A percentile compares a stretch with the other conserved stretches of the same genome.
phyloP scores from a whole-genome alignment of 2,888 invertebrate genomes.

The Portevinia maculata region DNA sequence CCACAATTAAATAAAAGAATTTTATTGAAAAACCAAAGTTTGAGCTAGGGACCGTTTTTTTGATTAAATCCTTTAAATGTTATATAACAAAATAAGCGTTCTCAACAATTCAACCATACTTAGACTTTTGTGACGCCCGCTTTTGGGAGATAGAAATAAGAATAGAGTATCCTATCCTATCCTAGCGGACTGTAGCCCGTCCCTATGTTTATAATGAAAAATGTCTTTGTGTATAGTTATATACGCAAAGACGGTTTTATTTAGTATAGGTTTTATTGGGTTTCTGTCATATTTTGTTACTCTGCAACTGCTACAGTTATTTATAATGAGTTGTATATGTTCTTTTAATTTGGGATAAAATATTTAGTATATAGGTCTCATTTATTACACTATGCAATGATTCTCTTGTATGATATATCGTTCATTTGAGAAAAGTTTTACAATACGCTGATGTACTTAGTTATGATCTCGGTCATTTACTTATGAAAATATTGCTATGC shows the following conservation, averaged over 20 bases:
- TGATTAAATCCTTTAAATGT: too few species aligned
- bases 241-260: too few species aligned
- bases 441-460: slow-evolving; percentile 47
- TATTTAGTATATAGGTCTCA: slow-evolving; percentile 29
- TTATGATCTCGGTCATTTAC: slow-evolving; percentile 50
- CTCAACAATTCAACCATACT: too few species aligned
- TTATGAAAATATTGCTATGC: slow-evolving; percentile 40
- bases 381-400: slow-evolving; percentile 63
- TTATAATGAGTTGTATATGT: too few species aligned
- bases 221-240: too few species aligned
- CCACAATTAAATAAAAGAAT: too few species aligned
- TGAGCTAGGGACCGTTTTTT: too few species aligned
- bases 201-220: too few species aligned
- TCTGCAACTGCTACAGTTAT: slow-evolving; percentile 36
- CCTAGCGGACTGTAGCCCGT: not conserved
- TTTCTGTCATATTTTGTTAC: slow-evolving; percentile 33
- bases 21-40: too few species aligned
- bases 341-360: slow-evolving; percentile 58
- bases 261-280: slow-evolving; percentile 15
- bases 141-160: too few species aligned
- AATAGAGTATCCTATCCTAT: not conserved
- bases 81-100: too few species aligned
- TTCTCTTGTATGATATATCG: slow-evolving; percentile 60
- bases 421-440: slow-evolving; percentile 41
- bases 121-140: too few species aligned